Evolutionary conservation across 1,140 invertebrate species (phyloP), one percentile per base, ranked within the genome.

Genomic region (Ceratina calcarata): DNA sequence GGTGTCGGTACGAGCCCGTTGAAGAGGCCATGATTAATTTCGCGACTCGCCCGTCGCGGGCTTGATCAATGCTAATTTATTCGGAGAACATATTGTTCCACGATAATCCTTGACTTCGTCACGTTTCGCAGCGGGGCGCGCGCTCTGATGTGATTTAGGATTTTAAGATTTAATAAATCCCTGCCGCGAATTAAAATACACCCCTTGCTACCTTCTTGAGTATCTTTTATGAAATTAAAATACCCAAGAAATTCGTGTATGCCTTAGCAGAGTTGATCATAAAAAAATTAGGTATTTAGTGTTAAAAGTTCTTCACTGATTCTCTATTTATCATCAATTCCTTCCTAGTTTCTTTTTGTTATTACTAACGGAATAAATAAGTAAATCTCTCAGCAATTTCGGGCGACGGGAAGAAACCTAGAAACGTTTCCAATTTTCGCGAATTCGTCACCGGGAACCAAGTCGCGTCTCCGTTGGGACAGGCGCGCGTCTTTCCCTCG

Each of bases 1-100:
- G 37, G 37, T 24, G n/a, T 22, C 18, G 16, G 7, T 27, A 51
- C 45, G 58, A 62, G 45, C 2, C 32, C 22, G 18, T 45, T 32
- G 49, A 66, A 66, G 62, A 27, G 71, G 49, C 20, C 57, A 32
- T 45, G 69, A 71, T 71, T 71, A 60, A 71, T 71, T 71, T 60
- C 69, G 32, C 55, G 68, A 58, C 27, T 53, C 4, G 51, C 49
- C 22, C 18, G 22, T 69, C 49, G 10, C 24, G 18, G 16, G 24
- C 67, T 69, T 55, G 67, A 69, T 69, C 67, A 69, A 69, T 69
- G 67, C 32, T 69, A 55, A 69, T 69, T 69, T 69, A 69, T 69
- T 69, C 67, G 18, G 51, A 27, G 24, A 55, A 53, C 67, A 69
- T 69, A 69, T 69, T 55, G 67, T 55, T 55, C 67, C 49, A 55